These are phyloP conservation scores for Galerucella nymphaeae DNA, from an alignment of 2,888 invertebrate genomes.

Conservation along the genomic window DNA sequence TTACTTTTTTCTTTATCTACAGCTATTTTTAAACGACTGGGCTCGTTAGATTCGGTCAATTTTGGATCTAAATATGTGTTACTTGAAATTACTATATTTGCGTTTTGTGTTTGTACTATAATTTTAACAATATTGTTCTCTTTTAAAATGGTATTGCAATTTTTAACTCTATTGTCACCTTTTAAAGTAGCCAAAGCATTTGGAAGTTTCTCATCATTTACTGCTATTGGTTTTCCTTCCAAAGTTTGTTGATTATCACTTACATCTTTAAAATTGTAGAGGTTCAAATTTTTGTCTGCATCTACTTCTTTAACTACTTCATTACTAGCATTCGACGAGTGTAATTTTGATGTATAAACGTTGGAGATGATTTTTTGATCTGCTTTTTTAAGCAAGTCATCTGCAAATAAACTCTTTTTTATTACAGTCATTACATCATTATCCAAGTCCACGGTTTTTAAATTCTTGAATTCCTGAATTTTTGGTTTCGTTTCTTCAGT, in stretches of 20 bases:
- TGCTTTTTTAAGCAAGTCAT: slow-evolving; percentile 4
- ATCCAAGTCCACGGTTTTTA: no score
- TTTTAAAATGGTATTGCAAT: background rate
- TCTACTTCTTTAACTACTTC: background rate
- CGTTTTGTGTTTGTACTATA: background rate
- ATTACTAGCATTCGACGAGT: no score
- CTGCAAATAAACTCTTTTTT: background rate
- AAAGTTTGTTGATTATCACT: background rate
- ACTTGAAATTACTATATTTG: background rate
- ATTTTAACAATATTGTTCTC: background rate
- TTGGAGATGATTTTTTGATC: background rate
- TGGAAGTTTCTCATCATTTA: background rate
- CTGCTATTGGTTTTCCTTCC: background rate
- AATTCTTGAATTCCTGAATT: no score
- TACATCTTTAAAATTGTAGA: background rate
- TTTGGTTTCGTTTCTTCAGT: no score
- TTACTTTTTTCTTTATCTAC: background rate
- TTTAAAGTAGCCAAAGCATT: no score
- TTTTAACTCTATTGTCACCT: background rate
- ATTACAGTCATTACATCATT: background rate
- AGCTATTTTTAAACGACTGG: background rate
- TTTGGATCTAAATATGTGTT: background rate
- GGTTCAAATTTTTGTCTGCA: background rate
- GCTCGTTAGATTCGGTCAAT: background rate
- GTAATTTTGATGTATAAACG: background rate